Evolutionary conservation across 1,140 invertebrate species (phyloP).

Genomic region (Papilio glaucus): DNA sequence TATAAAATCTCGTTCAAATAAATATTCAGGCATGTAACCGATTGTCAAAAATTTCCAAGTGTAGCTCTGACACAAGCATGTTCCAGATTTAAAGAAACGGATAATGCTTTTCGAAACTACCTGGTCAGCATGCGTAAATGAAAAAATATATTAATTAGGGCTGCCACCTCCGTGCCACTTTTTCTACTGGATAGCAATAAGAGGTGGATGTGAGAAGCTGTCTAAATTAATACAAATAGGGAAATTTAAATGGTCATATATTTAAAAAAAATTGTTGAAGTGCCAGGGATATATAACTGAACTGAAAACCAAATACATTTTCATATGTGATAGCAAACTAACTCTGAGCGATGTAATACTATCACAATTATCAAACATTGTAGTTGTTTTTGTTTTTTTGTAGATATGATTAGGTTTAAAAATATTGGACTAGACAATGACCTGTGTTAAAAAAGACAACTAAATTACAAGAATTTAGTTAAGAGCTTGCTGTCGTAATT

Average conservation of each 20-base stretch:
- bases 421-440: slow-evolving; percentile 14
- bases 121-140: no score
- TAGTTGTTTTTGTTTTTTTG: neutral
- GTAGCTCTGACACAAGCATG: no score
- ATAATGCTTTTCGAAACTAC: no score
- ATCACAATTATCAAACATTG: slow-evolving; percentile 25
- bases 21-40: no score
- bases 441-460: neutral
- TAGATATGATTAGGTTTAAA: neutral
- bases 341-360: no score
- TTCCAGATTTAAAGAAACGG: no score
- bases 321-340: neutral
- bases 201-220: neutral
- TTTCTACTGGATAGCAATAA: no score
- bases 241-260: neutral
- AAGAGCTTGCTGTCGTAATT: neutral
- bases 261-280: neutral
- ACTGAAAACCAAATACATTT: neutral
- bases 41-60: no score
- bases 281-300: neutral
- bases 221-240: slow-evolving; percentile 12
- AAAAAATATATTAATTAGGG: no score
- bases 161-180: no score
- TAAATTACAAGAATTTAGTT: neutral
- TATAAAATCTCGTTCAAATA: no score